Evolutionary conservation across 1,140 invertebrate species (phyloP).

Genomic region (Cyclina sinensis): DNA sequence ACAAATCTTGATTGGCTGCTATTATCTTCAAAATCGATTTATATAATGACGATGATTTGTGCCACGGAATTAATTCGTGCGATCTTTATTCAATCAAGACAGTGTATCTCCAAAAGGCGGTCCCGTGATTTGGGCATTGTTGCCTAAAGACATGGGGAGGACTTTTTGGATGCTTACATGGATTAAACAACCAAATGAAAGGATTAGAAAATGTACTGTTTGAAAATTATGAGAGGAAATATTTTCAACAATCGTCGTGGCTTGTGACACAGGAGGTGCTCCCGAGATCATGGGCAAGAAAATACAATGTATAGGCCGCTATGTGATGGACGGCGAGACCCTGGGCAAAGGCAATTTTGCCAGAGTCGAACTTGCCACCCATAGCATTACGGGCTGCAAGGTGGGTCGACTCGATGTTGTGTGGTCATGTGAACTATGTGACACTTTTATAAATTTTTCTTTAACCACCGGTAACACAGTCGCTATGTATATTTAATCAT

Average conservation of each 20-base stretch:
- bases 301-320: conserved; percentile 86
- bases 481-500: too few relatives aligned
- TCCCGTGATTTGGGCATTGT: conserved; percentile 35
- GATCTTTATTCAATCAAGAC: conserved; percentile 32
- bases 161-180: conserved; percentile 21
- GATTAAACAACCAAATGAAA: conserved; percentile 43
- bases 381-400: conserved; percentile 85
- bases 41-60: conserved; percentile 50
- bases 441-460: too few relatives aligned
- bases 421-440: not conserved
- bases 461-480: too few relatives aligned
- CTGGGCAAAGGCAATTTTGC: conserved; percentile 87
- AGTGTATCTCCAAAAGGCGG: not conserved
- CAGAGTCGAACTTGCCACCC: conserved; percentile 86
- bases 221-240: conserved; percentile 41
- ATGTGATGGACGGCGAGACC: conserved; percentile 85
- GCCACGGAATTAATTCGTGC: conserved; percentile 31
- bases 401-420: conserved; percentile 75
- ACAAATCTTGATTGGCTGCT: conserved; percentile 39
- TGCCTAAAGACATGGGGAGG: conserved; percentile 45
- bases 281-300: conserved; percentile 84
- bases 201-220: conserved; percentile 36
- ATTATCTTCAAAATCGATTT: conserved; percentile 46
- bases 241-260: conserved; percentile 19
- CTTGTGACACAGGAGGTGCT: not conserved